phyloP scores from a whole-genome alignment of 2,113 vertebrate species.

The Rostratula benghalensis region DNA sequence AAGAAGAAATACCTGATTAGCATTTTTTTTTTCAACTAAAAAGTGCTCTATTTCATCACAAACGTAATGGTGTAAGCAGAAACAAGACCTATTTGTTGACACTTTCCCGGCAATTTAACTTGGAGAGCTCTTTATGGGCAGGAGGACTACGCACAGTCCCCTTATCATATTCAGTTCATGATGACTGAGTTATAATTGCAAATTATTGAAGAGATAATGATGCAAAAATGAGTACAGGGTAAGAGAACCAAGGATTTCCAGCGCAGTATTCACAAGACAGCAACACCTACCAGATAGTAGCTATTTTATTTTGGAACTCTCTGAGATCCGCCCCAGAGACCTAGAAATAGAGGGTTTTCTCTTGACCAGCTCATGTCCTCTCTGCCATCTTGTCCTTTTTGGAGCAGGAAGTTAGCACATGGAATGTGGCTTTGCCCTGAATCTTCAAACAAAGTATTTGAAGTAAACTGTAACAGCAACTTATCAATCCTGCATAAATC shows the following conservation, averaged over 20 bases:
- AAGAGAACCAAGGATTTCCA: not conserved
- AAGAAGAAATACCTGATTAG: not conserved
- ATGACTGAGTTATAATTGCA: not conserved
- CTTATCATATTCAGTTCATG: not conserved
- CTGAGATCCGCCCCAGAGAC: not conserved
- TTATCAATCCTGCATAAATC: not conserved
- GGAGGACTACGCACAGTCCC: not conserved
- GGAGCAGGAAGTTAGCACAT: not conserved
- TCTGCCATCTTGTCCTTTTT: not conserved
- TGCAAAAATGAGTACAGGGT: not conserved
- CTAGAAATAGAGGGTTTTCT: not conserved
- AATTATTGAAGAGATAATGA: not conserved
- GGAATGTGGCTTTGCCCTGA: not conserved
- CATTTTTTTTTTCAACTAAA: not conserved
- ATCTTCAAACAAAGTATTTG: not conserved
- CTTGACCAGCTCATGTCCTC: not conserved
- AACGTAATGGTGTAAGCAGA: not conserved
- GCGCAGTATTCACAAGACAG: not conserved
- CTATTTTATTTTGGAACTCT: not conserved
- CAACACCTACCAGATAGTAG: not conserved
- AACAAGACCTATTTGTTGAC: not conserved
- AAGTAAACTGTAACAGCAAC: not conserved
- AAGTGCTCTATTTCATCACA: not conserved
- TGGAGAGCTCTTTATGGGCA: not conserved
- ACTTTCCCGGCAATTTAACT: not conserved